Percentiles rank a stretch among this genome's conserved stretches.
Evolutionary conservation across 2,113 vertebrate genomes (phyloP).

Genomic region (Cinclus mexicanus): DNA sequence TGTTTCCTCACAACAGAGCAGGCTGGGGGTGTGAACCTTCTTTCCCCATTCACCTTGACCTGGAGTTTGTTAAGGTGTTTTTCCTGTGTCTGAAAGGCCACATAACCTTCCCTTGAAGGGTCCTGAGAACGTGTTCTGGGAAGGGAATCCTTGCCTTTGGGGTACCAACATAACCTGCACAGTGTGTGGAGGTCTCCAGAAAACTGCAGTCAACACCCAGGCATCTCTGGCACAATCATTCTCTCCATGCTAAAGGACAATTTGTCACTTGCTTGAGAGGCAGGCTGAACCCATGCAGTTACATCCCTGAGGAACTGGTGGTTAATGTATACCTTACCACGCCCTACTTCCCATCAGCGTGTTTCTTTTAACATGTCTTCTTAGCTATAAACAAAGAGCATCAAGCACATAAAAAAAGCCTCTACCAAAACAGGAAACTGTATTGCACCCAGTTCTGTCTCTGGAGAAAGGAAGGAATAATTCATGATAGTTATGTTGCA

Average conservation of each 20-base stretch:
- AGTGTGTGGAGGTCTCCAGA: background rate
- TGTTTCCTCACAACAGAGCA: background rate
- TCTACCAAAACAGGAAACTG: background rate
- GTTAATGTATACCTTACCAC: background rate
- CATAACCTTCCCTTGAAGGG: background rate
- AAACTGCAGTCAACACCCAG: background rate
- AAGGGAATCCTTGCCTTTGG: background rate
- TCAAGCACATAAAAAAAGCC: background rate
- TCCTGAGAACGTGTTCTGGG: background rate
- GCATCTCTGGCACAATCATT: background rate
- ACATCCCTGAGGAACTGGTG: background rate
- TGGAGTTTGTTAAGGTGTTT: background rate
- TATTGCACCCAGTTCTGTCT: background rate
- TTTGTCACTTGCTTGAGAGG: background rate
- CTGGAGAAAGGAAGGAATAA: background rate
- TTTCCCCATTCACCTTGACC: background rate
- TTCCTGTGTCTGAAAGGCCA: background rate
- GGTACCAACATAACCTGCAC: background rate
- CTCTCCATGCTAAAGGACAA: background rate
- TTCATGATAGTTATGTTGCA: background rate
- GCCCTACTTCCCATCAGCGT: background rate
- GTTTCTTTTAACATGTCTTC: background rate
- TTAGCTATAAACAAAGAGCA: background rate
- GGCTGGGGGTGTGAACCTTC: background rate
- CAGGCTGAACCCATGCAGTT: background rate